Percentiles rank a stretch among this genome's conserved stretches.
These are phyloP conservation scores for rabbit (Oryctolagus cuniculus) DNA, from an alignment of 2,113 vertebrate genomes.

Conservation along the genomic window DNA sequence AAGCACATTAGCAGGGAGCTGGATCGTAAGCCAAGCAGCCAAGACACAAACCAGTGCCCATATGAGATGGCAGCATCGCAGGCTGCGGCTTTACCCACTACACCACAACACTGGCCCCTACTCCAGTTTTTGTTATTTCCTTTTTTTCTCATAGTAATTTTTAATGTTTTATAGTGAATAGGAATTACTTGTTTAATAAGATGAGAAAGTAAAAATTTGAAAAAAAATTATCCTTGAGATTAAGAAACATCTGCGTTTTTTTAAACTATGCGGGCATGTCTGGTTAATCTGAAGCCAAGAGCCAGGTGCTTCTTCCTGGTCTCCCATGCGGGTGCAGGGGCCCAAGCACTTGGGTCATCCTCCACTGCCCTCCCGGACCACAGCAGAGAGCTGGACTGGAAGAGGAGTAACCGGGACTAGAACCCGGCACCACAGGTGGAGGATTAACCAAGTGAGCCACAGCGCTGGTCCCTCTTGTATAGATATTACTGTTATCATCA, in stretches of 20 bases:
- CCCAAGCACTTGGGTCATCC: too few relatives aligned
- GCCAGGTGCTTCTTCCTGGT: too few relatives aligned
- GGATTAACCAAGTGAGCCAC: not conserved
- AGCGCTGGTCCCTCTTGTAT: not conserved
- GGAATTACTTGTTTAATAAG: slow-evolving; percentile 23
- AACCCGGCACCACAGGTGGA: not conserved
- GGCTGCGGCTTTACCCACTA: too few relatives aligned
- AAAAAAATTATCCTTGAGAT: slow-evolving; percentile 1
- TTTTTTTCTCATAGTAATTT: not conserved
- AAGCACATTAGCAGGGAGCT: too few relatives aligned
- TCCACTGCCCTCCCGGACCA: too few relatives aligned
- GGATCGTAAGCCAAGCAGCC: too few relatives aligned
- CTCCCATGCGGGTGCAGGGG: too few relatives aligned
- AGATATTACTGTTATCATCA: not conserved
- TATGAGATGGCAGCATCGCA: not conserved
- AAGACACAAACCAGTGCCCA: too few relatives aligned
- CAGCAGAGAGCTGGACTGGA: too few relatives aligned
- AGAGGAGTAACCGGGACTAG: too few relatives aligned
- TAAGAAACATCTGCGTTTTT: slow-evolving; percentile 19
- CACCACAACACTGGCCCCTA: too few relatives aligned
- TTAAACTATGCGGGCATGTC: slow-evolving; percentile 29
- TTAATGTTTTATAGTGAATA: not conserved
- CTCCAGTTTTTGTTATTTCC: too few relatives aligned
- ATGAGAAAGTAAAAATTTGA: slow-evolving; percentile 29
- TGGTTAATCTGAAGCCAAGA: not conserved